Percentiles rank a stretch among this genome's conserved stretches.
These are phyloP conservation scores for Cactoblastis cactorum DNA, from an alignment of 2,888 invertebrate genomes.

Conservation along the genomic window DNA sequence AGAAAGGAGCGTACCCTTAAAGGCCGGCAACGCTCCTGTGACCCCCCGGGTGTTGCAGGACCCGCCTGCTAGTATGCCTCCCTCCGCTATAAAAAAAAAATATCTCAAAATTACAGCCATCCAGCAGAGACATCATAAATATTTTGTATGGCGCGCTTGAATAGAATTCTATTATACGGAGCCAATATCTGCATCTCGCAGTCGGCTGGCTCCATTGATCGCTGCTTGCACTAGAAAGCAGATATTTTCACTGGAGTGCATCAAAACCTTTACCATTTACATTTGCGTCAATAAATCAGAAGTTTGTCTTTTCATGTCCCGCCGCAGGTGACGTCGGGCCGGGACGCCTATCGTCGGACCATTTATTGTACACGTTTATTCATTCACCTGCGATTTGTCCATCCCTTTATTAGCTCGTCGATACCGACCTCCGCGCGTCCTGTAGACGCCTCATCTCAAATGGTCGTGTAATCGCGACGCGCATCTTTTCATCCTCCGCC, in stretches of 20 bases:
- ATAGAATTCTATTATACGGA: constrained; percentile 40
- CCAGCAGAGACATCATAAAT: constrained; percentile 28
- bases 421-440: constrained; percentile 39
- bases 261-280: constrained; percentile 39
- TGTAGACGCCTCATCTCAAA: constrained; percentile 30
- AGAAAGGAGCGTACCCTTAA: too few relatives aligned
- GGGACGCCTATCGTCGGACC: constrained; percentile 43
- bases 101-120: constrained; percentile 37
- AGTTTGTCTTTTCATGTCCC: constrained; percentile 37
- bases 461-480: constrained; percentile 33
- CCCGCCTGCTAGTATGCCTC: too few relatives aligned
- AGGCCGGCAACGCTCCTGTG: too few relatives aligned
- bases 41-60: too few relatives aligned
- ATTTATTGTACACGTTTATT: constrained; percentile 38
- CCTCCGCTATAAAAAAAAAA: too few relatives aligned
- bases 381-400: constrained; percentile 60
- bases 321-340: constrained; percentile 55
- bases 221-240: constrained; percentile 38
- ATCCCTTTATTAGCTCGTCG: constrained; percentile 50
- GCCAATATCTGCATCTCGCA: constrained; percentile 46
- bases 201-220: constrained; percentile 46
- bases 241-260: constrained; percentile 61
- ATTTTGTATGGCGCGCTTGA: constrained; percentile 21
- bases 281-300: constrained; percentile 59
- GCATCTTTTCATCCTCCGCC: constrained; percentile 16